phyloP scores from a whole-genome alignment of 2,797 vertebrate species.

The Sebastes taczanowskii region DNA sequence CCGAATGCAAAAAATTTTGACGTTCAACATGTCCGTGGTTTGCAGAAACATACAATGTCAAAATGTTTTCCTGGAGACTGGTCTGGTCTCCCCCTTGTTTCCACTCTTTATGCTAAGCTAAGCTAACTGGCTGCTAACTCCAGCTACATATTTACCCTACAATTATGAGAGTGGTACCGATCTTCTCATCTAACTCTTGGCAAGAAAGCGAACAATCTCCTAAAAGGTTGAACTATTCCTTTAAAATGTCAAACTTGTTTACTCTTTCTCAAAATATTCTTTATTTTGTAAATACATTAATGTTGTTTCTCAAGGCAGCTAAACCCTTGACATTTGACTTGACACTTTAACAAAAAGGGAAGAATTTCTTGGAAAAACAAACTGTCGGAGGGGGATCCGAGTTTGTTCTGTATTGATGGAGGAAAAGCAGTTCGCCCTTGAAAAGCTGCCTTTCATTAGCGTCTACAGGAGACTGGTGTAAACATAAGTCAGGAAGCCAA shows the following conservation, averaged over 20 bases:
- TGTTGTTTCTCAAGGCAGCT: background rate
- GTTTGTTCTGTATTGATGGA: constrained; percentile 22
- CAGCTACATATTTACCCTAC: background rate
- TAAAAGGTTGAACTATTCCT: background rate
- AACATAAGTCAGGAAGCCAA: constrained; percentile 59
- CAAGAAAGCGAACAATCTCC: background rate
- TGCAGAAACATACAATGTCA: too few species aligned
- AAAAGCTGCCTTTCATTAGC: constrained; percentile 65
- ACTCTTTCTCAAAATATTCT: background rate
- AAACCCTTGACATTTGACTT: background rate
- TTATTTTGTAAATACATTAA: background rate
- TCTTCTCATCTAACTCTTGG: background rate
- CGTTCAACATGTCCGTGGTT: too few species aligned
- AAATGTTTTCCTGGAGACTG: too few species aligned
- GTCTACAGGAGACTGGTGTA: constrained; percentile 16
- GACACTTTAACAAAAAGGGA: background rate
- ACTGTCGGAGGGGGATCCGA: background rate
- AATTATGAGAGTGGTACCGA: background rate
- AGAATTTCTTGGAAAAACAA: background rate
- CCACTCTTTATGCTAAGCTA: too few species aligned
- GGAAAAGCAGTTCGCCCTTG: constrained; percentile 12
- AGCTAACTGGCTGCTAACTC: background rate
- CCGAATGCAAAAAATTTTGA: too few species aligned
- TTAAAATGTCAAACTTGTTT: background rate
- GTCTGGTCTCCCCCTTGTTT: too few species aligned